These are phyloP conservation scores for Charaxes varanes DNA, from an alignment of 1,140 invertebrate genomes.

Conservation along the genomic window DNA sequence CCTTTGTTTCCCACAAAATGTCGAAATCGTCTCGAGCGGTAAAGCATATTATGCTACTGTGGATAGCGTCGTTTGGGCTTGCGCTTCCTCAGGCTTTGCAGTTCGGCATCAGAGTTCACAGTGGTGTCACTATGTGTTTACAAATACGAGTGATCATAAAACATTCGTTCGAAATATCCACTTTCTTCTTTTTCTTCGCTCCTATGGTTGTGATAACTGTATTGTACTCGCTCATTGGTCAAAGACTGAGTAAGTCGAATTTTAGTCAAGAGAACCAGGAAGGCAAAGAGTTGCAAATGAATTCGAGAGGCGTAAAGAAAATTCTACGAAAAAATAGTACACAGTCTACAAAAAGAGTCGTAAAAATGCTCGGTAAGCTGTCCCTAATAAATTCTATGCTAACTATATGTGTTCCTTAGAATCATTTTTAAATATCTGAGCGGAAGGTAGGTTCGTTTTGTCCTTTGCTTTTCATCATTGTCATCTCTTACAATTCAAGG, in stretches of 20 bases:
- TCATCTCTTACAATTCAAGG: too few relatives aligned
- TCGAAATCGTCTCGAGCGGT: constrained; percentile 85
- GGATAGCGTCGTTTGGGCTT: constrained; percentile 80
- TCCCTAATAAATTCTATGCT: constrained; percentile 11
- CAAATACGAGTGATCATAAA: constrained; percentile 78
- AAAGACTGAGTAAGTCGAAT: constrained; percentile 80
- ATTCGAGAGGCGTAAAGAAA: constrained; percentile 30
- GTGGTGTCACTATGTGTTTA: constrained; percentile 71
- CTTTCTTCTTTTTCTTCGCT: constrained; percentile 88
- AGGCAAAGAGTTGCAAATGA: constrained; percentile 29
- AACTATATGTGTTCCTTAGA: background rate
- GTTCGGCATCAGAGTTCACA: constrained; percentile 76
- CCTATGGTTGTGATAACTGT: constrained; percentile 91
- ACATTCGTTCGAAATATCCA: constrained; percentile 89
- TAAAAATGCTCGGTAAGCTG: constrained; percentile 78
- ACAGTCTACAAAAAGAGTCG: constrained; percentile 72
- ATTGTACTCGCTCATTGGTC: constrained; percentile 88
- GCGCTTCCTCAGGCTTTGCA: constrained; percentile 89
- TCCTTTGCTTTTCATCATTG: too few relatives aligned
- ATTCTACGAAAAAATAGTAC: constrained; percentile 49
- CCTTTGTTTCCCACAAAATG: constrained; percentile 86
- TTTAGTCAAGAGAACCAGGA: constrained; percentile 69
- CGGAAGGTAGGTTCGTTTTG: too few relatives aligned
- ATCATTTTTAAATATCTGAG: constrained; percentile 5
- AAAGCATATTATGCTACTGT: constrained; percentile 83